A percentile compares a stretch with the other conserved stretches of the same genome.
These are phyloP conservation scores for Planiliza haematocheilus DNA, from an alignment of 2,113 vertebrate genomes.

Conservation along the genomic window DNA sequence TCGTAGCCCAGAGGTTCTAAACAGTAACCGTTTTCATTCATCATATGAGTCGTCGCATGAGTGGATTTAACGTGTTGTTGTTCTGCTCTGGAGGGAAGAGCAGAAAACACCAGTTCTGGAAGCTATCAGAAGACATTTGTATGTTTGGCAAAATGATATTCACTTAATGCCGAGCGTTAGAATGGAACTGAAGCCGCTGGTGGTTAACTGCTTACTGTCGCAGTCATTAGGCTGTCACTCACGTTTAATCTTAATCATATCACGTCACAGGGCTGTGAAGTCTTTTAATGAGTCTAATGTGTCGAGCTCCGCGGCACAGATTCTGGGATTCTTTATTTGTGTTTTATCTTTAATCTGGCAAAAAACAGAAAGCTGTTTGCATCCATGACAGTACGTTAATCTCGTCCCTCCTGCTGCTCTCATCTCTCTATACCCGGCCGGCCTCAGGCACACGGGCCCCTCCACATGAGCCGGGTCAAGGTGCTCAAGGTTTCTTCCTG, in stretches of 20 bases:
- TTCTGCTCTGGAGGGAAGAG: slow-evolving; percentile 14
- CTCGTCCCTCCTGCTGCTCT: too few species aligned
- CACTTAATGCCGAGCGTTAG: slow-evolving; percentile 38
- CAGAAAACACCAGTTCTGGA: slow-evolving; percentile 24
- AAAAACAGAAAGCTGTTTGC: too few species aligned
- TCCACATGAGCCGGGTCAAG: too few species aligned
- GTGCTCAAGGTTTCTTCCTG: too few species aligned
- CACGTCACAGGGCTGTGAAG: slow-evolving; percentile 76
- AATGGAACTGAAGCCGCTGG: slow-evolving; percentile 54
- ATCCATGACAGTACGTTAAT: too few species aligned
- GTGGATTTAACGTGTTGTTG: slow-evolving; percentile 31
- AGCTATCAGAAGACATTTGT: slow-evolving; percentile 58
- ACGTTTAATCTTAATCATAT: slow-evolving; percentile 74
- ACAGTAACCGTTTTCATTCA: slow-evolving; percentile 4
- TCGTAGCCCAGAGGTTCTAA: not conserved
- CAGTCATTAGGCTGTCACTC: slow-evolving; percentile 82
- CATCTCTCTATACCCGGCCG: too few species aligned
- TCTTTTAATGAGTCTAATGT: slow-evolving; percentile 71
- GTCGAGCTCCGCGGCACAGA: too few species aligned
- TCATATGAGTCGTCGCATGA: slow-evolving; percentile 34
- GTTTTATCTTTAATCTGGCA: too few species aligned
- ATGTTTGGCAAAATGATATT: slow-evolving; percentile 59
- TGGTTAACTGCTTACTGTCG: slow-evolving; percentile 79
- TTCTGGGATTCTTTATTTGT: too few species aligned
- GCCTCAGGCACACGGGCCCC: too few species aligned